Evolutionary conservation across 2,113 vertebrate genomes (phyloP).

Genomic region (Lycaon pictus): DNA sequence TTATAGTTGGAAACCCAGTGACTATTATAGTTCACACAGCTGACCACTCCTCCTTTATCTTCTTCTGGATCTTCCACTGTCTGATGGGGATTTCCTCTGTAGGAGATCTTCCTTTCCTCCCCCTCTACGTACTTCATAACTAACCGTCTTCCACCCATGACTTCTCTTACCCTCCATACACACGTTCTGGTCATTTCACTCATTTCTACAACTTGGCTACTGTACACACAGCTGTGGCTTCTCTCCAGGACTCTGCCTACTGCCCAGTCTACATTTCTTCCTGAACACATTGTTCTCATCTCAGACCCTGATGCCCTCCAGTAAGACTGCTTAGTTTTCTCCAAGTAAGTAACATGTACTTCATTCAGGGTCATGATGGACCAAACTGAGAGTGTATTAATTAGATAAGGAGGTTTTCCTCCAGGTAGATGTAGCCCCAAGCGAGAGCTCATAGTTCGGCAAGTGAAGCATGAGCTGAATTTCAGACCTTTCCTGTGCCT

Average conservation of each 20-base stretch:
- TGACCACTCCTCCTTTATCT: neutral
- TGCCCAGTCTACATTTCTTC: neutral
- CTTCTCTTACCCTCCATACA: neutral
- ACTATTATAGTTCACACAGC: neutral
- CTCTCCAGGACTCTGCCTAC: neutral
- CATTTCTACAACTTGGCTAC: neutral
- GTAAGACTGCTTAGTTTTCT: neutral
- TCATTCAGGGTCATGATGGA: neutral
- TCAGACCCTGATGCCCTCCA: neutral
- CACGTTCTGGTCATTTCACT: neutral
- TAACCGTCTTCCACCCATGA: neutral
- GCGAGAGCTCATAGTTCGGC: neutral
- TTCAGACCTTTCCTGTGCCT: neutral
- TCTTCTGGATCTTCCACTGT: neutral
- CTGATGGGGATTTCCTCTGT: neutral
- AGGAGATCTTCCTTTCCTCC: neutral
- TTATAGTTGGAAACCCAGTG: neutral
- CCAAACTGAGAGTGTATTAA: neutral
- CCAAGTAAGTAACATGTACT: neutral
- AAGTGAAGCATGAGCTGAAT: neutral
- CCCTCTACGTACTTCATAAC: neutral
- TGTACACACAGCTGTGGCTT: neutral
- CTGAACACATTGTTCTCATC: neutral
- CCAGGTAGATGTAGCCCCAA: neutral
- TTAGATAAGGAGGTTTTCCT: neutral